phyloP scores from a whole-genome alignment of 2,888 invertebrate genomes.

The Dasysyrphus albostriatus region DNA sequence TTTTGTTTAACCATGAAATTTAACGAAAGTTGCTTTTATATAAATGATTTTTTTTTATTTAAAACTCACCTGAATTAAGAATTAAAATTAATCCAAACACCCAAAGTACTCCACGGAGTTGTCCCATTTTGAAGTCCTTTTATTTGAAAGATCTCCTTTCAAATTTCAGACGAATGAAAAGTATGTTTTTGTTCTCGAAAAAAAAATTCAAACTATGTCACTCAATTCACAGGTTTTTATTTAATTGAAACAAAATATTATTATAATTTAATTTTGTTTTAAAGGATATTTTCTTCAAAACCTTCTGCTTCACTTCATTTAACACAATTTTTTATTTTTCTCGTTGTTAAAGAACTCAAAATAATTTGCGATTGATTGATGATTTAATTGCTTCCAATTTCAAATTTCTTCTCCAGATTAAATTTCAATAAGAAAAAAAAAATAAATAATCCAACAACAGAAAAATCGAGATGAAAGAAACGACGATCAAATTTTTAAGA shows the following conservation, averaged over 20 bases:
- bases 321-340: constrained; percentile 47
- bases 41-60: neutral
- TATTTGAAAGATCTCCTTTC: constrained; percentile 32
- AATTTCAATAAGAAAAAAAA: constrained; percentile 3
- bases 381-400: neutral
- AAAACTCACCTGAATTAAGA: constrained; percentile 81
- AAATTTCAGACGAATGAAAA: constrained; percentile 52
- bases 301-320: constrained; percentile 71
- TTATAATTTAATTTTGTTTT: constrained; percentile 12
- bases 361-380: neutral
- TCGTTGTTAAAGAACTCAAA: constrained; percentile 40
- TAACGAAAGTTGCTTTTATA: neutral
- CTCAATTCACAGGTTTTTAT: constrained; percentile 47
- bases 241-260: constrained; percentile 9
- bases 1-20: neutral
- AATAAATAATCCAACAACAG: constrained; percentile 53
- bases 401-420: constrained; percentile 32
- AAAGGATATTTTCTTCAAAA: constrained; percentile 25
- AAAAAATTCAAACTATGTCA: constrained; percentile 41
- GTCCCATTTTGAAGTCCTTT: constrained; percentile 79
- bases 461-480: constrained; percentile 66
- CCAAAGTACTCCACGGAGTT: constrained; percentile 80
- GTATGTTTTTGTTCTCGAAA: constrained; percentile 16
- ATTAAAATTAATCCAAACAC: constrained; percentile 82
- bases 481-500: constrained; percentile 45